These are phyloP conservation scores for Philypnodon macrostomus DNA, from an alignment of 2,797 vertebrate genomes.

Conservation along the genomic window DNA sequence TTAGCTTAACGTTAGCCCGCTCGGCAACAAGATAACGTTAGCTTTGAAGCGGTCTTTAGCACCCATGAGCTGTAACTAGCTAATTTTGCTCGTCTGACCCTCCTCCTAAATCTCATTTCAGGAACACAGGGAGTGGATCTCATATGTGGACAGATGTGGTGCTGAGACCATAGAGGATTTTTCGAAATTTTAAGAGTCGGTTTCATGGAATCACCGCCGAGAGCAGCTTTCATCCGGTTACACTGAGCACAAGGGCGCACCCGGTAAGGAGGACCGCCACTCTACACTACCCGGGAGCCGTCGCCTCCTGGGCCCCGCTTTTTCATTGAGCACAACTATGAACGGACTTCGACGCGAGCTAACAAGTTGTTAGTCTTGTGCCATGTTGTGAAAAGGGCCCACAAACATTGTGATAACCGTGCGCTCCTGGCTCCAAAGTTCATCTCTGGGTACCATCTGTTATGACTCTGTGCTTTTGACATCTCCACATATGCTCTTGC, in stretches of 20 bases:
- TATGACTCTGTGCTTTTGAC: conserved; percentile 40
- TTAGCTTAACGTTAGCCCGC: conserved; percentile 58
- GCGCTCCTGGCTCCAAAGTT: conserved; percentile 35
- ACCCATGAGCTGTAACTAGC: conserved; percentile 56
- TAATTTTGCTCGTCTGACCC: conserved; percentile 72
- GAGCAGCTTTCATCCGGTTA: conserved; percentile 54
- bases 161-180: conserved; percentile 46
- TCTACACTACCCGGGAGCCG: conserved; percentile 57
- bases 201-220: conserved; percentile 56
- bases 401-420: conserved; percentile 40
- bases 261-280: conserved; percentile 63
- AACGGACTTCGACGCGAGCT: conserved; percentile 51
- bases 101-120: conserved; percentile 72
- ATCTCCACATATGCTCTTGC: conserved; percentile 20
- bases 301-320: conserved; percentile 42
- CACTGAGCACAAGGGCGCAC: conserved; percentile 69
- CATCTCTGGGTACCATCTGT: conserved; percentile 11
- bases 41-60: conserved; percentile 52
- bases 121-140: conserved; percentile 66
- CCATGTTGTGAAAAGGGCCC: conserved; percentile 59
- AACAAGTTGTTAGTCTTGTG: conserved; percentile 51
- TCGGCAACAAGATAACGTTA: conserved; percentile 49
- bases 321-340: conserved; percentile 45
- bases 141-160: conserved; percentile 48
- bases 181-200: conserved; percentile 27